Evolutionary conservation across 2,113 vertebrate species (phyloP).

Genomic region (Hemibagrus wyckioides): DNA sequence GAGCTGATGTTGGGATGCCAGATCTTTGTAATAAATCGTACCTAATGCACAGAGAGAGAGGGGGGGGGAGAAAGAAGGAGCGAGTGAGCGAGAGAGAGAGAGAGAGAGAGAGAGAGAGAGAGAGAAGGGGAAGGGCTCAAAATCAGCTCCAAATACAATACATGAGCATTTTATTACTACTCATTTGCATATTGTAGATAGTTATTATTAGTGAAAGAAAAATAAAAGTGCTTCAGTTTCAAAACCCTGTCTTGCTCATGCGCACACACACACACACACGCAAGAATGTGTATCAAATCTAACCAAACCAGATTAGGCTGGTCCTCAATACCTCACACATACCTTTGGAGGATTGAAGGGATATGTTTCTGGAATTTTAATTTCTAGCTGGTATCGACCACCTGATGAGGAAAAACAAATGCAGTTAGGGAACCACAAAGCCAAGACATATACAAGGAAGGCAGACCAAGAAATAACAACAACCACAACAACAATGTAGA

Average conservation of each 20-base stretch:
- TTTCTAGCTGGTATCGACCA: slow-evolving; percentile 82
- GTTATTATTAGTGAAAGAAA: background rate
- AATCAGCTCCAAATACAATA: too few species aligned
- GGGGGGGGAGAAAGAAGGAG: background rate
- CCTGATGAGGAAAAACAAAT: slow-evolving; percentile 59
- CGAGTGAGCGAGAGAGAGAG: background rate
- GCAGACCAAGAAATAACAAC: background rate
- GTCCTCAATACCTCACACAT: slow-evolving; percentile 23
- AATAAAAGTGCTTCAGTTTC: background rate
- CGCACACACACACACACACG: slow-evolving; percentile 1
- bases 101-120: background rate
- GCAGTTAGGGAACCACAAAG: background rate
- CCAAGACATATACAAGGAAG: background rate
- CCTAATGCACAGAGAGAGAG: slow-evolving; percentile 71
- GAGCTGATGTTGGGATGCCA: slow-evolving; percentile 99
- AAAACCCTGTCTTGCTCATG: background rate
- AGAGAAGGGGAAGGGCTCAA: background rate
- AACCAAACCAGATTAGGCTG: slow-evolving; percentile 20
- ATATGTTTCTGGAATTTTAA: slow-evolving; percentile 83
- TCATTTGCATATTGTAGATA: background rate
- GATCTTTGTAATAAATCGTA: slow-evolving; percentile 99
- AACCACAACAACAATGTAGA: background rate
- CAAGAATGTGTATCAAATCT: background rate
- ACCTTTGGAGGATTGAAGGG: slow-evolving; percentile 83
- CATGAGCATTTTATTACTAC: background rate